Conservation (phyloP, 2,888 invertebrate genomes). For the Amblyjoppa proteus region DNA sequence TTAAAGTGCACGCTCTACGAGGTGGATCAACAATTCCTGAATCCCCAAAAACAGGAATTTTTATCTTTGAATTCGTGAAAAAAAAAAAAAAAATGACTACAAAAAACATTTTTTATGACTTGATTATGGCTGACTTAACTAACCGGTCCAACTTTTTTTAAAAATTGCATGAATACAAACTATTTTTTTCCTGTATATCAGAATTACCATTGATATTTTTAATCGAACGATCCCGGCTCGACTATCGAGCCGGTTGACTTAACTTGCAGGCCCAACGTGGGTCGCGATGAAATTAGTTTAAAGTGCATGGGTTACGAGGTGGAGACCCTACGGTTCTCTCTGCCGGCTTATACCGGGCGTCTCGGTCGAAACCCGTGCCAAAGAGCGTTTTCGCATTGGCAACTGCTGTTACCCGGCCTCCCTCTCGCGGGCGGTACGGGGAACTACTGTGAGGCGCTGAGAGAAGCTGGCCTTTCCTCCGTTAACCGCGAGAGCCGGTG, state of each 20-base stretch:
- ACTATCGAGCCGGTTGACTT: not conserved
- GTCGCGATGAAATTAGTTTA: slow-evolving; percentile 58
- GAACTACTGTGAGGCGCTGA: not conserved
- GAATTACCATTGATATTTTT: too few species aligned
- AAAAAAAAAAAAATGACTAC: too few species aligned
- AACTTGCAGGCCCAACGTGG: slow-evolving; percentile 20
- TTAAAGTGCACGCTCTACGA: too few species aligned
- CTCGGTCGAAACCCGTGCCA: slow-evolving; percentile 8
- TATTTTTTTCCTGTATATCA: too few species aligned
- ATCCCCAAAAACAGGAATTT: too few species aligned
- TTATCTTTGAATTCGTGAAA: too few species aligned
- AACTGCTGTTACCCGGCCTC: not conserved
- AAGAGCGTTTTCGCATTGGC: slow-evolving; percentile 8
- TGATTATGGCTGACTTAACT: too few species aligned
- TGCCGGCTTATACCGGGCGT: slow-evolving; percentile 41
- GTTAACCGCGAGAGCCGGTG: slow-evolving; percentile 37
- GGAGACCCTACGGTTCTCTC: slow-evolving; percentile 15
- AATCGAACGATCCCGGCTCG: not conserved
- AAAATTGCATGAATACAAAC: too few species aligned
- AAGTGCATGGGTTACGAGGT: slow-evolving; percentile 24
- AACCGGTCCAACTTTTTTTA: too few species aligned
- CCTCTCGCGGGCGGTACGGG: not conserved
- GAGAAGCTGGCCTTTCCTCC: slow-evolving; percentile 17
- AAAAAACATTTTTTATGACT: too few species aligned
- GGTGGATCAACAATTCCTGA: too few species aligned